Evolutionary conservation across 2,888 invertebrate genomes (phyloP), one percentile per base, ranked within the genome.

Genomic region (Trachelus iudaicus): DNA sequence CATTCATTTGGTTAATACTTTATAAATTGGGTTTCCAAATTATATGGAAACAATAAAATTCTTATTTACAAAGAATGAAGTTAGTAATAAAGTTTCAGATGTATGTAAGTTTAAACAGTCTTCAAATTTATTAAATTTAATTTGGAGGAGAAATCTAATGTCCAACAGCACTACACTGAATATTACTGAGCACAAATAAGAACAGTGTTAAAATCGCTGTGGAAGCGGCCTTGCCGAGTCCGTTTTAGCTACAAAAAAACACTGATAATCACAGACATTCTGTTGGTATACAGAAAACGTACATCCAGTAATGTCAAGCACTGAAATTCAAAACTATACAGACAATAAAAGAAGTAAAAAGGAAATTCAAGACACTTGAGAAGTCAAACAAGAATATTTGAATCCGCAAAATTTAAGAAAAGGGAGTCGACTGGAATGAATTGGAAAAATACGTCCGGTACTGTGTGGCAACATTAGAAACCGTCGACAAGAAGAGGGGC

Each of bases 401-500:
- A 9, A 23, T 56, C 23, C 9, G 56, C 23, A 23, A 56, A 33
- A 30, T 71, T 33, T 34, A 34, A 34, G 71, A 31, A 71, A 71
- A 15, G 71, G 31, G 31, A 31, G 4, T 71, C 12, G 71, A 71
- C 12, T 71, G 9, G 13, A 34, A 71, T 71, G 71, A 71, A 71
- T 71, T 15, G 31, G 31, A 12, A 71, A 71, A 71, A 71, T 31
- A 71, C 71, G n/a, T n/a, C 11, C 23, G 11, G 15, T 12, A 69
- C 33, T 37, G 35, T 78, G 78, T 73, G 69, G 76, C 69, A 78
- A 78, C 75, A 78, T 76, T 78, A 78, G 78, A 78, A 78, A 78
- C 75, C 73, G 76, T 75, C 34, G 40, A 13, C 56, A 35, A n/a
- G 75, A 40, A 56, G 73, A 71, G 69, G 77, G 78, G 37, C 33